Conservation (phyloP, 2,113 vertebrate species). For the Boulengeromyrus knoepffleri region DNA sequence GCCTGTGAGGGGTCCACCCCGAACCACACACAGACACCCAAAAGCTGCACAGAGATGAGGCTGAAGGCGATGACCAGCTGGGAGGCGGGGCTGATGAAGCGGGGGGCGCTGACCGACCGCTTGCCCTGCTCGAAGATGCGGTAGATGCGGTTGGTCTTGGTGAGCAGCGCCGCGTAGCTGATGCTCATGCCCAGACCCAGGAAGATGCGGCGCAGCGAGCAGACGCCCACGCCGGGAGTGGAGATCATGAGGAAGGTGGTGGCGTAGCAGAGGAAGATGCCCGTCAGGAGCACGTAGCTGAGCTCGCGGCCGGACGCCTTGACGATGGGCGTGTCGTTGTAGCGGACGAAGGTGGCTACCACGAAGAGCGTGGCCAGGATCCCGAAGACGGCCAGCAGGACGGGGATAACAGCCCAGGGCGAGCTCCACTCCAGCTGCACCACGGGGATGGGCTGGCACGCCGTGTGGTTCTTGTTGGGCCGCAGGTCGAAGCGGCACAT, state of each 20-base stretch:
- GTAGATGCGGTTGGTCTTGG: slow-evolving; percentile 97
- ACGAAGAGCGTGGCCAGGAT: slow-evolving; percentile 86
- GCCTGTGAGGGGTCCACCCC: slow-evolving; percentile 89
- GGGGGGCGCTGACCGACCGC: slow-evolving; percentile 81
- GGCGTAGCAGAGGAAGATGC: slow-evolving; percentile 90
- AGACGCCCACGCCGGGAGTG: slow-evolving; percentile 74
- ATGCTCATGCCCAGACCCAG: slow-evolving; percentile 92
- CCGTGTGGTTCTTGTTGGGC: slow-evolving; percentile 86
- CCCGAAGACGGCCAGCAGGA: slow-evolving; percentile 81
- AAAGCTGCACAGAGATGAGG: slow-evolving; percentile 88
- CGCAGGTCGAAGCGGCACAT: slow-evolving; percentile 84
- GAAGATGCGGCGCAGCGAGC: slow-evolving; percentile 84
- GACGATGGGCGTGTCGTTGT: slow-evolving; percentile 92
- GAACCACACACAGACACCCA: slow-evolving; percentile 92
- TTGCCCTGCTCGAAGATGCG: slow-evolving; percentile 97
- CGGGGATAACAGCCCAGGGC: slow-evolving; percentile 84
- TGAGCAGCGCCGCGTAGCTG: slow-evolving; percentile 89
- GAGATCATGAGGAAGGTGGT: slow-evolving; percentile 96
- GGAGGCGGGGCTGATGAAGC: slow-evolving; percentile 89
- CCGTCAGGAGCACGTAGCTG: slow-evolving; percentile 87
- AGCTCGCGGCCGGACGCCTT: slow-evolving; percentile 91
- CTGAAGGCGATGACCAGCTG: slow-evolving; percentile 93
- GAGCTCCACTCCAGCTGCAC: slow-evolving; percentile 92
- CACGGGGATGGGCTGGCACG: slow-evolving; percentile 82
- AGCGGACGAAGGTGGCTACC: slow-evolving; percentile 83